A percentile compares a stretch with the other conserved stretches of the same genome.
phyloP scores from a whole-genome alignment of 2,797 vertebrate genomes.

The Coendou prehensilis region DNA sequence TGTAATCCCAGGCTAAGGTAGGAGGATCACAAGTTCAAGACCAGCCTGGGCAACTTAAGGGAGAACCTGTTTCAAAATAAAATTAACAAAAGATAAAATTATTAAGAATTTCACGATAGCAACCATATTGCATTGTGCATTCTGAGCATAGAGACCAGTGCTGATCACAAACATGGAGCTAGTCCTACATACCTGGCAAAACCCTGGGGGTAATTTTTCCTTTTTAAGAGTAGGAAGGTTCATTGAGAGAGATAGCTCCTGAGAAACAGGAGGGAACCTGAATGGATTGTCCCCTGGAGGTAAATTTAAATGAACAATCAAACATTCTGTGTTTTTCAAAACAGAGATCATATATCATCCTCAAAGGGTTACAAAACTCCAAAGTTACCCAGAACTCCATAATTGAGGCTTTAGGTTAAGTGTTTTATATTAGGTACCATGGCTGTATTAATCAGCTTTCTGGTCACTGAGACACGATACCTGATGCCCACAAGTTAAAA shows the following conservation, averaged over 20 bases:
- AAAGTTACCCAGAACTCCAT: neutral
- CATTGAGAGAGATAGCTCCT: neutral
- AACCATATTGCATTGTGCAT: neutral
- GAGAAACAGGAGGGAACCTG: neutral
- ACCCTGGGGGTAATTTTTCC: neutral
- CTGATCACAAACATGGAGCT: neutral
- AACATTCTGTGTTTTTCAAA: constrained; percentile 17
- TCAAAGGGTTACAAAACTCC: constrained; percentile 2
- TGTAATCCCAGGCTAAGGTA: neutral
- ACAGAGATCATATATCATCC: neutral
- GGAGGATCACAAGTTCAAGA: neutral
- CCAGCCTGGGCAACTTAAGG: neutral
- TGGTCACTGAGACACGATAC: neutral
- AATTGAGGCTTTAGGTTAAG: neutral
- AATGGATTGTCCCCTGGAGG: neutral
- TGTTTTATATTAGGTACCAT: neutral
- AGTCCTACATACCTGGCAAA: neutral
- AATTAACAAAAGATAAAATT: neutral
- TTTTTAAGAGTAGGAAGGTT: neutral
- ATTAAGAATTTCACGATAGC: neutral
- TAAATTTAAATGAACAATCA: neutral
- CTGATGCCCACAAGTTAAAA: neutral
- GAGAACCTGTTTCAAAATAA: neutral
- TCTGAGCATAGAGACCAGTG: neutral
- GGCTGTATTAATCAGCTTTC: neutral